Base-by-base conservation (phyloP, 2,113 vertebrate species). In the Zosterops hypoxanthus region DNA sequence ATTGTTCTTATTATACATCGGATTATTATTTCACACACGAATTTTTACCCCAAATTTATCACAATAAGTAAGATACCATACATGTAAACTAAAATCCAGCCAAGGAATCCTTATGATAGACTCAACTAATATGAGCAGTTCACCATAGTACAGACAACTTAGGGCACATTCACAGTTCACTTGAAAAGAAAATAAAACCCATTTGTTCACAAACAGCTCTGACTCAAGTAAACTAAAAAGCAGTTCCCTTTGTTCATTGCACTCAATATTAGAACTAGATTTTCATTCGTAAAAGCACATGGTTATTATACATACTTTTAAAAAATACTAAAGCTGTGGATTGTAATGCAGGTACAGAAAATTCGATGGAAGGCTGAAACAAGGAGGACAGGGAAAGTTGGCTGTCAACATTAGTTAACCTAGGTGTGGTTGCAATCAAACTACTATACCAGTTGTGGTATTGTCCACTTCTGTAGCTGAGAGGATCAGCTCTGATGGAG, bases 111-210 rank as follows among this genome's bases (percentile, higher is more conserved):
- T 90, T 72, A 39, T n/a, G 18, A 61, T 14, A 53, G 4, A 46
- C 46, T 41, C 41, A 69, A 29, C 15, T 14, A 50, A 8, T 22
- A 56, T 29, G 14, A 50, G 23, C 23, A 47, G 4, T 31, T 80
- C 23, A 77, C 9, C 3, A 26, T 39, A 25, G 18, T 7, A 46
- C 22, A 77, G 33, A 3, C 21, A 29, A 28, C 8, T 63, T 34
- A 33, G 9, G 6, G 1, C 2, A 44, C 1, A 6, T 56, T 36
- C 14, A 16, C 8, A 46, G 9, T 29, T 66, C 9, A 44, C 2
- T 19, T 6, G 1, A 84, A 89, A 8, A 68, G 36, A 82, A 86
- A 52, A 84, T 72, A 57, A 63, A 75, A 84, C 18, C 5, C 14
- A 68, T 5, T 39, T 78, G 2, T 59, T 88, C 28, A 59, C 11